Evolutionary conservation across 1,140 invertebrate genomes (phyloP), one percentile per base, ranked within the genome.

Genomic region (Solenopsis invicta): DNA sequence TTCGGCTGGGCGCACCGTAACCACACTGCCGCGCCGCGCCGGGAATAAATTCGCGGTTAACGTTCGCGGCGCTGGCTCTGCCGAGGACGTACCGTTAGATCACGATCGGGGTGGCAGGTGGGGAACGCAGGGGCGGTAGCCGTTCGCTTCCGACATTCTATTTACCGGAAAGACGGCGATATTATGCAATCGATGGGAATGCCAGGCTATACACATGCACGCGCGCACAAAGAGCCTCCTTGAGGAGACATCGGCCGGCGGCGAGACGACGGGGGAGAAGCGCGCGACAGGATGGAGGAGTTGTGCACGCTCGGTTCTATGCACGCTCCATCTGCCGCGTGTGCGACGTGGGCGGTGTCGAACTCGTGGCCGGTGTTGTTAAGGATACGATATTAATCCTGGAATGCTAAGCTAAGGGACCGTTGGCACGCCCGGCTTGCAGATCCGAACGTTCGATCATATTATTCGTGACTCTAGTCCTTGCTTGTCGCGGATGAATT

Each of bases 31-130:
- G 18, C 34, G 34, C 62, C 77, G 80, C 41, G 45, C 41, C 4
- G 82, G 78, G 85, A 91, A 90, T 91, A 88, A 90, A 91, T 91
- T 91, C 89, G 89, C 77, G 89, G 87, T 87, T 90, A 90, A 90
- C 89, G 89, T 81, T 91, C 89, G 56, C 56, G 71, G 71, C 76
- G 81, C 66, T 82, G 54, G 24, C 56, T 54, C 75, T 21, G 62
- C 61, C 85, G 84, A 82, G 87, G 84, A 78, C 88, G 77, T 69
- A 41, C 74, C 52, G 52, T 87, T 76, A 76, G 88, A 86, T 41
- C 85, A 45, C 16, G 21, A 29, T 29, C 12, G 21, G 18, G 45
- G 1, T 6, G 10, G 41, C 13, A 4, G 5, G 6, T 18, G 56
- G 13, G 45, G 29, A 52, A 45, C 16, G n/a, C 52, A 13, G 48